Evolutionary conservation across 1,140 invertebrate species (phyloP).

Genomic region (Rhopalosiphum maidis): DNA sequence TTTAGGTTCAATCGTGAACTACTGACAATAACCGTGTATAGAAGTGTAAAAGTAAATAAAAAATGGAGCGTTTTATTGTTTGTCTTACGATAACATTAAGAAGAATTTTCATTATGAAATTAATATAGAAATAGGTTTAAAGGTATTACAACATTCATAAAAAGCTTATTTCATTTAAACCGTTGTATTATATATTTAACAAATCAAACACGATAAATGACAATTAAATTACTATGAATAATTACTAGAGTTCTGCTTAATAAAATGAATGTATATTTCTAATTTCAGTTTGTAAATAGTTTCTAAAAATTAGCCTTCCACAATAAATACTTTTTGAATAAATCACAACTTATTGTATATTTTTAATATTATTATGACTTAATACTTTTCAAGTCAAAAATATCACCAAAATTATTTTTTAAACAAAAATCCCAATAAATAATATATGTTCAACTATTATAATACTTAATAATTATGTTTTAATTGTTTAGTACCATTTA

Average conservation of each 20-base stretch:
- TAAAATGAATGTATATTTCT: not conserved
- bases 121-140: not conserved
- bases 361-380: not conserved
- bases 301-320: not conserved
- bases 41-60: not conserved
- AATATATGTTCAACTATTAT: not conserved
- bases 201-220: not conserved
- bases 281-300: not conserved
- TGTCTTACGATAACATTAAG: not conserved
- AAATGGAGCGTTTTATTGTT: not conserved
- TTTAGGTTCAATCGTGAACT: not conserved
- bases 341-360: not conserved
- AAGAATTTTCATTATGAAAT: slow-evolving; percentile 8
- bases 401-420: not conserved
- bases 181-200: not conserved
- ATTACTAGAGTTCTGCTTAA: not conserved
- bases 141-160: not conserved
- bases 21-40: not conserved
- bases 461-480: not conserved
- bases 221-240: not conserved
- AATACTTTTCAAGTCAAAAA: not conserved
- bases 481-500: not conserved
- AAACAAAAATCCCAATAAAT: not conserved
- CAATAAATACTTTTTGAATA: not conserved
- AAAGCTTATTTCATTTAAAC: slow-evolving; percentile 14